Base-by-base conservation (phyloP, 92 coral and sea anemone species). In the Phenganax marumi region DNA sequence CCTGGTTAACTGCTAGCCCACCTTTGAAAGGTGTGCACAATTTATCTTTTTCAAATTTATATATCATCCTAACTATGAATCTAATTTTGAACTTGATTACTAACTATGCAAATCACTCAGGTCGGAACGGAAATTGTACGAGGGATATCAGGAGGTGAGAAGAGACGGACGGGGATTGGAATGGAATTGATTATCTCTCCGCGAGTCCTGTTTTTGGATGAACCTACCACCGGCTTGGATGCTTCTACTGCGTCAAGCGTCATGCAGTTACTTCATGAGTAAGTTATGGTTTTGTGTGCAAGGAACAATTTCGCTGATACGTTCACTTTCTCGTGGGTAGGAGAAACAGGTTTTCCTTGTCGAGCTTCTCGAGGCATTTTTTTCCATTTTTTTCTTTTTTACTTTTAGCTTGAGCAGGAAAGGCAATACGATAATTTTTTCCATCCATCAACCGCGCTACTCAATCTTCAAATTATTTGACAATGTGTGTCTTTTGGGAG, bases 361-460 rank as follows among this genome's bases (percentile, higher is more conserved):
- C 63, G 7, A 56, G 7, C 21, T 14, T 2, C 63, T 1, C 7
- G 63, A 19, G 3, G 63, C 17, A 14, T 5, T 1, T 33, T 33
- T n/a, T n/a, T n/a, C 3, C 43, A 33, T 33, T 33, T 14, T 33
- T 33, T 14, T 56, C 63, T 14, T 8, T 69, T 21, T 14, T 54
- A 12, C 78, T 84, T 81, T 4, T 71, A 93, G 97, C 47, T 89
- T 93, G 61, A 91, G 97, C 51, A 85, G 86, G 58, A 88, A 84
- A 50, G 93, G 92, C 12, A 93, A 93, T 58, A 93, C 97, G 8
- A 89, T 93, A 10, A 90, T 93, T 51, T 91, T 91, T 86, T 93
- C 97, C n/a, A 93, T 93, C 19, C 97, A 93, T 56, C 97, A 93
- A 77, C 97, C 97, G 17, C 97, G 97, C 33, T 93, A 93, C 79